Evolutionary conservation across 1,140 invertebrate species (phyloP).

Genomic region (Centruroides sculpturatus): DNA sequence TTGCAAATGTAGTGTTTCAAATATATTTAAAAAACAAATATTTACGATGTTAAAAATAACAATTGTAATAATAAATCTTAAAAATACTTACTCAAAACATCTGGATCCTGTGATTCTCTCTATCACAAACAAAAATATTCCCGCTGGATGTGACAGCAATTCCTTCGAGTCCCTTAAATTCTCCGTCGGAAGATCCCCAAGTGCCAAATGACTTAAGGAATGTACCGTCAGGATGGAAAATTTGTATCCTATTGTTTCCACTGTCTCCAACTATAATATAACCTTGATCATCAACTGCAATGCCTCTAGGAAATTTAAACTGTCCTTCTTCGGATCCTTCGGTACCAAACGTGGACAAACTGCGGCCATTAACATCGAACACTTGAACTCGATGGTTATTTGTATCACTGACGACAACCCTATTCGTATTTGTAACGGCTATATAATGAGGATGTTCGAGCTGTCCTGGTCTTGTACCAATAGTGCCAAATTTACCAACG

Average conservation of each 20-base stretch:
- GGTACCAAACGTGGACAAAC: slow-evolving; percentile 67
- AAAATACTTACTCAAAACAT: slow-evolving; percentile 48
- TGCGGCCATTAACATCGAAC: slow-evolving; percentile 82
- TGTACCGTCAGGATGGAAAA: slow-evolving; percentile 17
- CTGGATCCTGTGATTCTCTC: slow-evolving; percentile 93
- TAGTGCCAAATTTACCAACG: slow-evolving; percentile 85
- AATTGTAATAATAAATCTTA: no score
- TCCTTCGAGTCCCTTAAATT: slow-evolving; percentile 86
- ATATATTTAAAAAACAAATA: no score
- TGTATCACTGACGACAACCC: slow-evolving; percentile 82
- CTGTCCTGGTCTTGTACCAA: slow-evolving; percentile 77
- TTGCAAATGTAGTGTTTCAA: no score
- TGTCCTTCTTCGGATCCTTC: slow-evolving; percentile 86
- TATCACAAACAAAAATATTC: slow-evolving; percentile 86
- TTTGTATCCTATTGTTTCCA: slow-evolving; percentile 80
- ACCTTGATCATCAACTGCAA: slow-evolving; percentile 91
- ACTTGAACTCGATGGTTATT: slow-evolving; percentile 88
- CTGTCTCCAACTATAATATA: slow-evolving; percentile 94
- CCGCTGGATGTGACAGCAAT: slow-evolving; percentile 85
- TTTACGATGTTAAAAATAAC: no score
- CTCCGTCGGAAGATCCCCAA: slow-evolving; percentile 84
- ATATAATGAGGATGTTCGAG: slow-evolving; percentile 95
- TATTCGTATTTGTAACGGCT: slow-evolving; percentile 81
- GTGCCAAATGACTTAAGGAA: slow-evolving; percentile 56
- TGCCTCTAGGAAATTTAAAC: slow-evolving; percentile 89